Evolutionary conservation across 2,797 vertebrate species (phyloP).

Genomic region (Halcyon badia): DNA sequence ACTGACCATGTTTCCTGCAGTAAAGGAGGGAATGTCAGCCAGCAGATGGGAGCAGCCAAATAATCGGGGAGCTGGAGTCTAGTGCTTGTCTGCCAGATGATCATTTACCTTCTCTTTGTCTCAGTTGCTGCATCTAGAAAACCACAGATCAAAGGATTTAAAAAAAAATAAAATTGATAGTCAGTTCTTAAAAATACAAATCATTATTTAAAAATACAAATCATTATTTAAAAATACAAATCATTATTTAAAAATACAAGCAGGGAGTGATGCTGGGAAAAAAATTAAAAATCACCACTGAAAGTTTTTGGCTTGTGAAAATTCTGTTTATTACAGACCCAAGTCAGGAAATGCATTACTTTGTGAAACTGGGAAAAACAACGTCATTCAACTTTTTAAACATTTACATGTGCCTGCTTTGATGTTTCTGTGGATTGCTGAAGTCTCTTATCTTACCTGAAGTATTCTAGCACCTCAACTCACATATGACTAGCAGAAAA

Average conservation of each 20-base stretch:
- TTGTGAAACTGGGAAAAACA: not conserved
- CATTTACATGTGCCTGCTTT: not conserved
- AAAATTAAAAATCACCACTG: not conserved
- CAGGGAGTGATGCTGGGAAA: not conserved
- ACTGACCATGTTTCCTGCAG: slow-evolving; percentile 29
- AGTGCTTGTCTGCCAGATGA: not conserved
- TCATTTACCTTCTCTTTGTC: not conserved
- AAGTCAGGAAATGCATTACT: not conserved
- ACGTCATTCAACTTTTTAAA: not conserved
- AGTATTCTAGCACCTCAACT: not conserved
- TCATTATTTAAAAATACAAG: not conserved
- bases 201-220: not conserved
- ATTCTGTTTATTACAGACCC: not conserved
- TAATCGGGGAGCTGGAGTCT: not conserved
- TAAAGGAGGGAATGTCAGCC: not conserved
- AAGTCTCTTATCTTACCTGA: not conserved
- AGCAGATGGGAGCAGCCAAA: slow-evolving; percentile 1
- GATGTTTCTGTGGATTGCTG: not conserved
- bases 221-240: not conserved
- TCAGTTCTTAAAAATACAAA: not conserved
- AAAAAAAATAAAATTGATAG: not conserved
- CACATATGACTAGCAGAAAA: not conserved
- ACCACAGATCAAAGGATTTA: not conserved
- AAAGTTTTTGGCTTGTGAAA: not conserved
- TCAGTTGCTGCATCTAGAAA: not conserved